A percentile compares a stretch with the other conserved stretches of the same genome.
Evolutionary conservation across 2,797 vertebrate species (phyloP).

Genomic region (Danio aesculapii): DNA sequence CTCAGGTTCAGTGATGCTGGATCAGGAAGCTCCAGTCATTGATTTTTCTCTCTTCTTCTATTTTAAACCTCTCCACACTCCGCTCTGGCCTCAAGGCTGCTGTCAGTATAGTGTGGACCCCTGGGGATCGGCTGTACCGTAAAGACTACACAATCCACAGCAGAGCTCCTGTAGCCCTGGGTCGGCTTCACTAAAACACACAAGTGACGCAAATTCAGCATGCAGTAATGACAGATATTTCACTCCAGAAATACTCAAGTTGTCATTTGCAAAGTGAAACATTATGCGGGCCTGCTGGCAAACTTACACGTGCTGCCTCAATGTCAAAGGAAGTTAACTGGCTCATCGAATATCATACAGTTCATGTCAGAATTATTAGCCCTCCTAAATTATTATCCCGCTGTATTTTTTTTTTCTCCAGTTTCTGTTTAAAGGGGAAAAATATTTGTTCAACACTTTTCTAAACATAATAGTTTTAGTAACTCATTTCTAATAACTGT

Average conservation of each 20-base stretch:
- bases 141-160: background rate
- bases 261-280: background rate
- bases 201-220: background rate
- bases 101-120: constrained; percentile 33
- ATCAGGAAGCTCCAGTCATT: constrained; percentile 51
- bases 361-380: too few relatives aligned
- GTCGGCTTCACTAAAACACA: background rate
- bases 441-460: too few relatives aligned
- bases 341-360: background rate
- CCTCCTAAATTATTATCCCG: too few relatives aligned
- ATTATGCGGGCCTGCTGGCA: background rate
- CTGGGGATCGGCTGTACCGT: constrained; percentile 16
- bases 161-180: background rate
- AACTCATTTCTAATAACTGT: too few relatives aligned
- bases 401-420: too few relatives aligned
- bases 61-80: constrained; percentile 52
- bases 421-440: too few relatives aligned
- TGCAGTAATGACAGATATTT: background rate
- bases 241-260: background rate
- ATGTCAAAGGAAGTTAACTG: background rate
- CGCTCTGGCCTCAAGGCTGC: constrained; percentile 41
- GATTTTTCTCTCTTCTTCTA: constrained; percentile 54
- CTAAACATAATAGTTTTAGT: too few relatives aligned
- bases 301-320: background rate
- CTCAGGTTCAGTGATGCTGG: constrained; percentile 18